These are phyloP conservation scores for Etheostoma spectabile DNA, from an alignment of 2,113 vertebrate genomes.

Conservation along the genomic window DNA sequence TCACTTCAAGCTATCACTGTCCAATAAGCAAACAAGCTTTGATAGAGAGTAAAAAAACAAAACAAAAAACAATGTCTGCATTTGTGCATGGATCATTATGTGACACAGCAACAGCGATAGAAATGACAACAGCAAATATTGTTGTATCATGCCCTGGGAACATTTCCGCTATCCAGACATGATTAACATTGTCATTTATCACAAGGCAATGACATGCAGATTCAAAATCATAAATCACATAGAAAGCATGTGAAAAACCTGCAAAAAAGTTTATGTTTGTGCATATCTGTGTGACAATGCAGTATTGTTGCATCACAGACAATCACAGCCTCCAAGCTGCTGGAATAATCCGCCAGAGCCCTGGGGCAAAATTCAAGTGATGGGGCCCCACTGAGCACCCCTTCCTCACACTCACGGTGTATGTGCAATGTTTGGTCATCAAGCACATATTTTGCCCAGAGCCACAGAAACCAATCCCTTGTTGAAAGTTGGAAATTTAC, in stretches of 20 bases:
- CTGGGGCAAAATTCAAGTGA: background rate
- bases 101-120: slow-evolving; percentile 11
- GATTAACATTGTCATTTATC: slow-evolving; percentile 18
- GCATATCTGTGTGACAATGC: slow-evolving; percentile 9
- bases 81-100: slow-evolving; percentile 4
- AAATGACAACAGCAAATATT: slow-evolving; percentile 5
- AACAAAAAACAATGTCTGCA: background rate
- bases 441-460: background rate
- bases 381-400: background rate
- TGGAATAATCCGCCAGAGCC: background rate
- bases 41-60: no score
- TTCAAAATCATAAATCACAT: background rate
- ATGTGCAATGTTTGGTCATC: background rate
- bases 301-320: background rate
- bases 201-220: background rate
- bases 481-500: background rate
- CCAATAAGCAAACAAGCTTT: no score
- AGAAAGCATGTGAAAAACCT: background rate
- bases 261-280: background rate
- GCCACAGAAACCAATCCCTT: background rate
- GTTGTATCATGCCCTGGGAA: background rate
- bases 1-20: no score
- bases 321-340: slow-evolving; percentile 1
- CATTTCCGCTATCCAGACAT: slow-evolving; percentile 17
- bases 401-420: background rate